Evolutionary conservation across 2,113 vertebrate genomes (phyloP).

Genomic region (Gobiocypris rarus): DNA sequence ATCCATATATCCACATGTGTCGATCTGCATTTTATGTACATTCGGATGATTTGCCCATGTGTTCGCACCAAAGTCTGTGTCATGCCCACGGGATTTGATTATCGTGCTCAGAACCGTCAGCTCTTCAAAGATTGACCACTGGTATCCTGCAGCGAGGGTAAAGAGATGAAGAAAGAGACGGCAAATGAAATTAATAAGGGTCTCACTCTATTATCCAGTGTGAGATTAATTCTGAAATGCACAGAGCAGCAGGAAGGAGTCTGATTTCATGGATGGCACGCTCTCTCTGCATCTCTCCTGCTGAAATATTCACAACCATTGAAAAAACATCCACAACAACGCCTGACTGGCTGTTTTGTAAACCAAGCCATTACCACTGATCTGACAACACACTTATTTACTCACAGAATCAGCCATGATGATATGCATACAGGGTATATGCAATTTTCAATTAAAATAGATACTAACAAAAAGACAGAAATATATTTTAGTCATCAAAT

Average conservation of each 20-base stretch:
- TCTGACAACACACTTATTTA: not conserved
- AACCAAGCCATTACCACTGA: not conserved
- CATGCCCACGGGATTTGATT: slow-evolving; percentile 67
- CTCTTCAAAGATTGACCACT: slow-evolving; percentile 80
- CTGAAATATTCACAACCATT: slow-evolving; percentile 35
- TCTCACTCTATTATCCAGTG: slow-evolving; percentile 72
- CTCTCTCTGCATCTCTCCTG: not conserved
- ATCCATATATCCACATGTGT: not conserved
- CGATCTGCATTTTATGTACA: slow-evolving; percentile 25
- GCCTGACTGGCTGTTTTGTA: not conserved
- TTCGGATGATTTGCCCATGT: not conserved
- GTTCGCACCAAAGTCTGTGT: slow-evolving; percentile 7
- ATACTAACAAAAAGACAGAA: not conserved
- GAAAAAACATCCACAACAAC: slow-evolving; percentile 18
- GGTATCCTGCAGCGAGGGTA: slow-evolving; percentile 77
- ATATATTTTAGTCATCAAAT: not conserved
- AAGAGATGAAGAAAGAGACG: slow-evolving; percentile 15
- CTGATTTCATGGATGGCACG: slow-evolving; percentile 64
- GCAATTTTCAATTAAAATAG: not conserved
- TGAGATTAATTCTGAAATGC: slow-evolving; percentile 80
- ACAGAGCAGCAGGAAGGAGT: slow-evolving; percentile 64
- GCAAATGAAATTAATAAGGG: slow-evolving; percentile 52
- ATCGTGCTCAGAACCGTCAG: slow-evolving; percentile 67
- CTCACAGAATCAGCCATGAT: not conserved
- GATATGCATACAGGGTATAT: too few species aligned